Evolutionary conservation across 2,888 invertebrate genomes (phyloP).

Genomic region (Netelia virgata): DNA sequence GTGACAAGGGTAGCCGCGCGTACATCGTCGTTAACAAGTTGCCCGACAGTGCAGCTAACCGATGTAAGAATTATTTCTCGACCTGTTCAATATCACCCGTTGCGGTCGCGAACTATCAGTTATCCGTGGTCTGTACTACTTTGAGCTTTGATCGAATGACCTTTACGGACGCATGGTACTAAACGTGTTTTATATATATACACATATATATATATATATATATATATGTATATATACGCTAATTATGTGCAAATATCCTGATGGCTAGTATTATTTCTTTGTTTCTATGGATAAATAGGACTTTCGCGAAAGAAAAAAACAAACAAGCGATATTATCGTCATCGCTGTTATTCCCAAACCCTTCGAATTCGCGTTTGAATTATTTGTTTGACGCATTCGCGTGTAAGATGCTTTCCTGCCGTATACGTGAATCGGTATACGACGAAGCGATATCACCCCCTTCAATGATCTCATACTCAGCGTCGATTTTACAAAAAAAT

Average conservation of each 20-base stretch:
- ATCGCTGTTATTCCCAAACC: background rate
- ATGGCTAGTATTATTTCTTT: conserved; percentile 50
- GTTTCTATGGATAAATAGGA: conserved; percentile 5
- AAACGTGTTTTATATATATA: conserved; percentile 1
- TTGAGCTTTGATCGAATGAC: conserved; percentile 20
- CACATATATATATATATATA: conserved; percentile 17
- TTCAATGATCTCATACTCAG: conserved; percentile 64
- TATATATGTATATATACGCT: conserved; percentile 10
- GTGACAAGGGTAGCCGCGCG: background rate
- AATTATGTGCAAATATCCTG: background rate
- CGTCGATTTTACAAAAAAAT: conserved; percentile 51
- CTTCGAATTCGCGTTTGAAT: conserved; percentile 6
- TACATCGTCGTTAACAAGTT: conserved; percentile 27
- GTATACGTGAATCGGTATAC: conserved; percentile 17
- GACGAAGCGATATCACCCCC: conserved; percentile 20
- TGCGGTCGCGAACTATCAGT: conserved; percentile 61
- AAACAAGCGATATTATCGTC: background rate
- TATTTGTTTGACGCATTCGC: conserved; percentile 33
- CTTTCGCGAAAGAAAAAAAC: background rate
- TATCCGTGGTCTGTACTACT: conserved; percentile 34
- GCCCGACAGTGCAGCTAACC: conserved; percentile 66
- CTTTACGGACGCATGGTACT: conserved; percentile 25
- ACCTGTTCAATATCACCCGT: conserved; percentile 15
- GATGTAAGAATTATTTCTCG: conserved; percentile 53
- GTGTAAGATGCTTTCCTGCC: conserved; percentile 4